These are phyloP conservation scores for Heteronetta atricapilla DNA, from an alignment of 2,113 vertebrate genomes.

Conservation along the genomic window DNA sequence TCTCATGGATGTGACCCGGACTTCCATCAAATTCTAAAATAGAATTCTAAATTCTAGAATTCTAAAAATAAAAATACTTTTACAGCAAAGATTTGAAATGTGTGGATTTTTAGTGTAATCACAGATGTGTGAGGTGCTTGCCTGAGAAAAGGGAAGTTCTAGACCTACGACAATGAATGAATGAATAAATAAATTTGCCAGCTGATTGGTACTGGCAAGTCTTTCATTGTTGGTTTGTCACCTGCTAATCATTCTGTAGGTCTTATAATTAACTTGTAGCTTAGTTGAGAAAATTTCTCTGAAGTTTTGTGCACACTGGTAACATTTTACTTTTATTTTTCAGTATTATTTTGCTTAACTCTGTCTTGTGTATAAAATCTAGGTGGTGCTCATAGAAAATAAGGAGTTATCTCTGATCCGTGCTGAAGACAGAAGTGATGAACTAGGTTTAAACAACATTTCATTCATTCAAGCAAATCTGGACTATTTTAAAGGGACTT, in stretches of 20 bases:
- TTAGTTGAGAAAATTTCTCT: background rate
- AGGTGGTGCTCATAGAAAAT: slow-evolving; percentile 96
- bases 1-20: background rate
- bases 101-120: background rate
- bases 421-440: slow-evolving; percentile 86
- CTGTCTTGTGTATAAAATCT: slow-evolving; percentile 19
- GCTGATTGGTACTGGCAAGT: background rate
- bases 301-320: background rate
- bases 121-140: background rate
- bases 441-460: slow-evolving; percentile 88
- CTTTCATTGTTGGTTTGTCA: background rate
- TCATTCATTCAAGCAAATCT: slow-evolving; percentile 95
- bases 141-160: background rate
- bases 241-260: background rate
- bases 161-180: background rate
- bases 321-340: background rate
- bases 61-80: background rate
- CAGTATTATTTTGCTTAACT: background rate
- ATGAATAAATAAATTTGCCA: background rate
- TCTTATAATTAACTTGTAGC: background rate
- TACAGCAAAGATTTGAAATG: background rate
- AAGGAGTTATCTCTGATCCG: slow-evolving; percentile 93
- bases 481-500: slow-evolving; percentile 92
- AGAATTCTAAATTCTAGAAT: no score
- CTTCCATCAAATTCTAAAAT: no score